A percentile compares a stretch with the other conserved stretches of the same genome.
These are phyloP conservation scores for Xenopus laevis DNA, from an alignment of 2,113 vertebrate genomes.

Conservation along the genomic window DNA sequence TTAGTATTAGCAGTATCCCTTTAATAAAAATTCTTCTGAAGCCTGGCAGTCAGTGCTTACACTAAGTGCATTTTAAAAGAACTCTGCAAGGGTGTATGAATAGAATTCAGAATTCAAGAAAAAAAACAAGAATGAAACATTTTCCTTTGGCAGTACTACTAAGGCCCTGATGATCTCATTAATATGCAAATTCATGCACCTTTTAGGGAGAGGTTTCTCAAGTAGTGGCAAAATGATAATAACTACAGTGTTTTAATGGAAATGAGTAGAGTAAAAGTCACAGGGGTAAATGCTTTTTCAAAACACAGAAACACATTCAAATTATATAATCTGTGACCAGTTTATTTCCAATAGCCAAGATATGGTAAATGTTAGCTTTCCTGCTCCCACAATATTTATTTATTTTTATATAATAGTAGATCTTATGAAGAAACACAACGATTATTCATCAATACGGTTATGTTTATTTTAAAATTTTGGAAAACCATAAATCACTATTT, in stretches of 20 bases:
- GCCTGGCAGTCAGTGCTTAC: no score
- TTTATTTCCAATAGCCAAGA: neutral
- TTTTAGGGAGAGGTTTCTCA: neutral
- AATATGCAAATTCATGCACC: neutral
- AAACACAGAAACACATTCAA: slow-evolving; percentile 15
- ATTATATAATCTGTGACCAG: slow-evolving; percentile 10
- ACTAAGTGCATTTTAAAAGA: no score
- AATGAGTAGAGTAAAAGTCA: neutral
- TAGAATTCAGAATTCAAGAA: no score
- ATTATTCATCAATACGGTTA: slow-evolving; percentile 9
- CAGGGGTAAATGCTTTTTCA: slow-evolving; percentile 4
- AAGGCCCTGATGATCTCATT: neutral
- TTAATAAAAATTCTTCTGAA: no score
- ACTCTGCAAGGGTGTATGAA: no score
- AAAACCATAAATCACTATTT: slow-evolving; percentile 19
- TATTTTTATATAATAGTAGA: slow-evolving; percentile 8
- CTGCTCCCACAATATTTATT: slow-evolving; percentile 11
- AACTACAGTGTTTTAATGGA: neutral
- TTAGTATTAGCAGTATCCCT: no score
- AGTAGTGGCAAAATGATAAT: neutral
- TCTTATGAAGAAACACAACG: slow-evolving; percentile 17
- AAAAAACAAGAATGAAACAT: neutral
- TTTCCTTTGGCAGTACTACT: neutral
- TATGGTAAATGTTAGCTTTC: slow-evolving; percentile 26
- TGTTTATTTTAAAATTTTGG: slow-evolving; percentile 23